A percentile compares a stretch with the other conserved stretches of the same genome.
Conservation (phyloP, 2,888 invertebrate genomes). For the Pilophorus perplexus region DNA sequence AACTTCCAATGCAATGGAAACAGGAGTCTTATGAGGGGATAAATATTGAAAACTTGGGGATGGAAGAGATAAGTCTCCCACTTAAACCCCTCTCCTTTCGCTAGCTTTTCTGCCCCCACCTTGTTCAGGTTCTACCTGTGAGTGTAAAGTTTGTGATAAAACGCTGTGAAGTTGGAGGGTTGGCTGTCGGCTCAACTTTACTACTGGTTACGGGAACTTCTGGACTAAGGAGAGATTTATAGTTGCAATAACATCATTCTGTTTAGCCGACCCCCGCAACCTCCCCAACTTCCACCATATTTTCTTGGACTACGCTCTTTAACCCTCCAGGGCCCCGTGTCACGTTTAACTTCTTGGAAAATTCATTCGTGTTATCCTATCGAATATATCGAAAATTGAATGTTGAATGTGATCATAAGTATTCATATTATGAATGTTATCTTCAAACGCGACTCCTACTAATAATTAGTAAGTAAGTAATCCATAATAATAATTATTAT, state of each 20-base stretch:
- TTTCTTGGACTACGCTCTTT: too few relatives aligned
- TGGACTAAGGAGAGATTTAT: conserved; percentile 34
- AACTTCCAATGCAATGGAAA: too few relatives aligned
- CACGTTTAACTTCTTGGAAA: conserved; percentile 21
- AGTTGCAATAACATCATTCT: conserved; percentile 35
- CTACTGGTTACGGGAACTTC: conserved; percentile 29
- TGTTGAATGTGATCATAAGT: too few relatives aligned
- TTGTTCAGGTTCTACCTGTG: conserved; percentile 37
- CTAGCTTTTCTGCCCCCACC: background rate
- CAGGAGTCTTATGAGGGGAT: conserved; percentile 8
- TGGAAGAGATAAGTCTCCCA: conserved; percentile 12
- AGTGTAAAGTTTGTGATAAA: conserved; percentile 42
- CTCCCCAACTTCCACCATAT: conserved; percentile 10
- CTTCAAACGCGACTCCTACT: too few relatives aligned
- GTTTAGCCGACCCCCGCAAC: conserved; percentile 26
- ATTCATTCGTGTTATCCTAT: too few relatives aligned
- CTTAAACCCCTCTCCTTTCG: conserved; percentile 4
- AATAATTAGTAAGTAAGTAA: too few relatives aligned
- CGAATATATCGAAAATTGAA: too few relatives aligned
- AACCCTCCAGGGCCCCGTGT: background rate
- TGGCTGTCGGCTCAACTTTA: conserved; percentile 31
- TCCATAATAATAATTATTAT: too few relatives aligned
- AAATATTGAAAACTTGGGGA: conserved; percentile 8
- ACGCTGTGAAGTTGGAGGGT: conserved; percentile 34
- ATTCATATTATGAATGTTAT: too few relatives aligned